A percentile compares a stretch with the other conserved stretches of the same genome.
Evolutionary conservation across 2,888 invertebrate genomes (phyloP).

Genomic region (Clivina fossor): DNA sequence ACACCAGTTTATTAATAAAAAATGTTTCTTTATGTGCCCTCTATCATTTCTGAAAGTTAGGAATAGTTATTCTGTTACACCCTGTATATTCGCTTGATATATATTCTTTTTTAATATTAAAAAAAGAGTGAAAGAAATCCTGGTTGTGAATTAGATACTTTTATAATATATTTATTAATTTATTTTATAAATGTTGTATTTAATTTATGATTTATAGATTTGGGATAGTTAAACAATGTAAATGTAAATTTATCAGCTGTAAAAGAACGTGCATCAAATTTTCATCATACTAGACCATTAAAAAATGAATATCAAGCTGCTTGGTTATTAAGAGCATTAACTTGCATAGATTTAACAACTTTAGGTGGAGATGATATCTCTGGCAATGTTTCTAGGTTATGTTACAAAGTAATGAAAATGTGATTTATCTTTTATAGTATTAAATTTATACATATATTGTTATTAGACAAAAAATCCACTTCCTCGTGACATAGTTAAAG

Average conservation of each 20-base stretch:
- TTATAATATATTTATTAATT: slow-evolving; percentile 10
- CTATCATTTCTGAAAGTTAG: no score
- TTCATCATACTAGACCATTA: slow-evolving; percentile 53
- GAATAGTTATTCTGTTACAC: no score
- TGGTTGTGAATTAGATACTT: slow-evolving; percentile 50
- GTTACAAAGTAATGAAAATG: slow-evolving; percentile 72
- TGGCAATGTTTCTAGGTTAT: slow-evolving; percentile 77
- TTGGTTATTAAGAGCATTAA: slow-evolving; percentile 81
- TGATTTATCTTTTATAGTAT: no score
- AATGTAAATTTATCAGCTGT: slow-evolving; percentile 61
- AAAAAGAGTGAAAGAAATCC: slow-evolving; percentile 45
- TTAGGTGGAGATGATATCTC: slow-evolving; percentile 79
- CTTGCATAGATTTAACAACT: slow-evolving; percentile 91
- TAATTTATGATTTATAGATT: slow-evolving; percentile 48
- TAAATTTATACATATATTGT: no score
- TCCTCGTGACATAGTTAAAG: slow-evolving; percentile 44
- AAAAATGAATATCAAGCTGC: slow-evolving; percentile 60
- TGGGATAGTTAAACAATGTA: slow-evolving; percentile 56
- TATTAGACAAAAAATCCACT: slow-evolving; percentile 62
- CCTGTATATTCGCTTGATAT: no score
- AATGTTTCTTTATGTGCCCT: no score
- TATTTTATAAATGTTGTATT: not conserved
- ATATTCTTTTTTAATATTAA: no score
- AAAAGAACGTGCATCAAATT: slow-evolving; percentile 56
- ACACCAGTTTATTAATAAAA: no score